Percentiles rank a stretch among this genome's conserved stretches.
Evolutionary conservation across 2,797 vertebrate species (phyloP).

Genomic region (Tragelaphus oryx): DNA sequence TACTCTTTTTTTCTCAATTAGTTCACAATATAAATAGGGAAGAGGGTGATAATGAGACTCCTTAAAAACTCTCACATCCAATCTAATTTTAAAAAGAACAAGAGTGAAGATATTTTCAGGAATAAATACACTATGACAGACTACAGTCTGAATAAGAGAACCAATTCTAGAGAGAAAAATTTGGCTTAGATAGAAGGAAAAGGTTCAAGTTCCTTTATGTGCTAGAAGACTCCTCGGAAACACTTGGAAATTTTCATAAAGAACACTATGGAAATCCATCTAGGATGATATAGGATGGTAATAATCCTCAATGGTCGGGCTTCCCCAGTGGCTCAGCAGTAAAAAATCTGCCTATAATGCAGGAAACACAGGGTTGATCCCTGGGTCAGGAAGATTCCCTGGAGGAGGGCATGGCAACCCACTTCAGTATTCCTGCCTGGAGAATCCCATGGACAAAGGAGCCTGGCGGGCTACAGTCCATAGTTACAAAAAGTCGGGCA

Average conservation of each 20-base stretch:
- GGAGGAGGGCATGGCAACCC: not conserved
- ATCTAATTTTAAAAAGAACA: slow-evolving; percentile 2
- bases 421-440: not conserved
- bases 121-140: not conserved
- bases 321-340: not conserved
- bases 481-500: not conserved
- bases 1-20: not conserved
- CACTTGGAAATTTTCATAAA: not conserved
- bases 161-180: not conserved
- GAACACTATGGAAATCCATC: not conserved
- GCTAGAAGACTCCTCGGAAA: not conserved
- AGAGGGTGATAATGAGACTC: not conserved
- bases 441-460: not conserved
- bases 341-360: not conserved
- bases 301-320: not conserved
- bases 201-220: not conserved
- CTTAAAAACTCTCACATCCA: not conserved
- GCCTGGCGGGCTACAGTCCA: not conserved
- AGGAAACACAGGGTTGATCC: not conserved
- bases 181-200: not conserved
- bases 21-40: slow-evolving; percentile 42
- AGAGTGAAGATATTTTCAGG: slow-evolving; percentile 28
- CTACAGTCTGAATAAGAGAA: not conserved
- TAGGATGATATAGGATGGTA: not conserved
- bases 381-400: not conserved